Base-by-base conservation (phyloP, 2,888 invertebrate genomes). In the Cephus sareptanus region DNA sequence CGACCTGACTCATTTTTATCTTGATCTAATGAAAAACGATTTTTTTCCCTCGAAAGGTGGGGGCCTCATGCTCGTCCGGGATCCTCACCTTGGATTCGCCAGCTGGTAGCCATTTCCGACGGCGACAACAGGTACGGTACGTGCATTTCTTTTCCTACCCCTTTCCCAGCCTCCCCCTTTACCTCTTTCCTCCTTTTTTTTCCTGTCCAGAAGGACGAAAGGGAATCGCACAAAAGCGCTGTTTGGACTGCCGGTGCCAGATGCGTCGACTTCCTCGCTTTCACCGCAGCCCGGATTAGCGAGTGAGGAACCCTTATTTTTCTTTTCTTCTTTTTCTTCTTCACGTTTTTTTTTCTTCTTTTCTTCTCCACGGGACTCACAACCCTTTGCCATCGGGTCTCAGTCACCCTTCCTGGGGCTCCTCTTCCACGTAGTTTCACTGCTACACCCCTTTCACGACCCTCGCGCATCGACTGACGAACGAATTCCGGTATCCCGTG, bases 211-310 rank as follows among this genome's bases (percentile, higher is more conserved):
- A 71, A 69, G 12, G 40, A 69, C 79, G 77, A 75, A 69, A 77
- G 40, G 40, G 40, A 40, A 40, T 40, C 70, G 79, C 80, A 78
- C 80, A 88, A 88, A 87, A 86, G 84, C 83, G 40, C 73, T 88
- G 86, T 88, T 88, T 88, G 87, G 86, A 84, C 87, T 86, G 85
- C 83, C 82, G 83, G 85, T 88, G 87, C 87, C 88, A 88, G 88
- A 88, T 88, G 86, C 70, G 30, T 30, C 30, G 81, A 84, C 83
- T 83, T 70, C 70, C 82, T 80, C 80, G 83, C 85, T 87, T 86
- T 85, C 87, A 84, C 85, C 85, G 83, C 81, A 70, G 70, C 70
- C 70, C 40, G 40, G 87, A 87, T 87, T 87, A 85, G 84, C 82
- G 40, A 40, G 13, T 4, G 40, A 40, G 40, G 40, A 40, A 40